Conservation (phyloP, 2,888 invertebrate species). For the Lithodes maja region DNA sequence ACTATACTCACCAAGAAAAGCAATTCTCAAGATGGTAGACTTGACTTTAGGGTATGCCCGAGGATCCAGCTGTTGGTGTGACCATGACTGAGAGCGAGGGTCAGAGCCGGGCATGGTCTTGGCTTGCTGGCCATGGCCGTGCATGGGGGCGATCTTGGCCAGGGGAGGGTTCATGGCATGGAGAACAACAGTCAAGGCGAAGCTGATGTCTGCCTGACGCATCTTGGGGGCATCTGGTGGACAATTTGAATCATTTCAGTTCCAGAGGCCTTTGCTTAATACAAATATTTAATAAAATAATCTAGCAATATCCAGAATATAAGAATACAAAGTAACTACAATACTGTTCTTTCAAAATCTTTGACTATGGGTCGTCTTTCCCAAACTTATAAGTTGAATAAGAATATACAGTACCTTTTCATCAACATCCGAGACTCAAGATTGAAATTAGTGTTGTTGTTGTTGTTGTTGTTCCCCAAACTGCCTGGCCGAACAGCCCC, state of each 20-base stretch:
- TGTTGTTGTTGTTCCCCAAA: too few relatives aligned
- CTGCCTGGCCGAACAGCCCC: too few relatives aligned
- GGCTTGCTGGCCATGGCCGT: conserved; percentile 71
- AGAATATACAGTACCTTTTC: too few relatives aligned
- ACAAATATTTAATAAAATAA: too few relatives aligned
- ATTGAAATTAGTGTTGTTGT: too few relatives aligned
- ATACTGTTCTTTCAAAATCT: too few relatives aligned
- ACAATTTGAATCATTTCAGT: background rate
- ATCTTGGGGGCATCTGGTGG: conserved; percentile 89
- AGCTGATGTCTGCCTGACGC: conserved; percentile 91
- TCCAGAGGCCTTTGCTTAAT: too few relatives aligned
- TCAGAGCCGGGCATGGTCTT: conserved; percentile 60
- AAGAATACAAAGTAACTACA: too few relatives aligned
- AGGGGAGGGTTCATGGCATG: conserved; percentile 84
- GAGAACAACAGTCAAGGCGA: conserved; percentile 90
- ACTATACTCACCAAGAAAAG: conserved; percentile 76
- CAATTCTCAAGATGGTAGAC: conserved; percentile 75
- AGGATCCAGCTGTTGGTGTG: conserved; percentile 60
- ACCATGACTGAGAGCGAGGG: conserved; percentile 67
- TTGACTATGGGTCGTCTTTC: too few relatives aligned
- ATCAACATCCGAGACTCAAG: too few relatives aligned
- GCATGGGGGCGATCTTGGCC: conserved; percentile 71
- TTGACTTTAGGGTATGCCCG: conserved; percentile 76
- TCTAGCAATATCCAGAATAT: too few relatives aligned
- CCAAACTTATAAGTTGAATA: too few relatives aligned